phyloP scores from a whole-genome alignment of 2,797 vertebrate genomes.

The Staurois parvus region DNA sequence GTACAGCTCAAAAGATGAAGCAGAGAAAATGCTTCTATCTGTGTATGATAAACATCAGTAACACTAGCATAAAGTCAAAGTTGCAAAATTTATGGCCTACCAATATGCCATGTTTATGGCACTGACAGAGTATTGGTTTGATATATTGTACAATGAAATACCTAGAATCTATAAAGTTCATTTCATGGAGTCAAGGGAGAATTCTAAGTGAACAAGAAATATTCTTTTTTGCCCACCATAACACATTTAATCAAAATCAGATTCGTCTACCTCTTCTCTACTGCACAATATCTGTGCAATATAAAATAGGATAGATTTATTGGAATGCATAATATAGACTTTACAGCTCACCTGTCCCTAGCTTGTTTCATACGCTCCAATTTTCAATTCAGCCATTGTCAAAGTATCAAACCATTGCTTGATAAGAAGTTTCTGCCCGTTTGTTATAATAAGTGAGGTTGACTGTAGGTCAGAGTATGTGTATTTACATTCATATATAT shows the following conservation, averaged over 20 bases:
- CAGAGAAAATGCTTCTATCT: neutral
- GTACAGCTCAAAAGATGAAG: constrained; percentile 1
- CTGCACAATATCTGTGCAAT: constrained; percentile 21
- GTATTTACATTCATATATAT: neutral
- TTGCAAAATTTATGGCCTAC: constrained; percentile 23
- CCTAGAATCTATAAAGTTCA: constrained; percentile 29
- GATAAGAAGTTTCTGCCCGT: neutral
- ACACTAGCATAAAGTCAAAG: constrained; percentile 32
- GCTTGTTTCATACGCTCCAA: neutral
- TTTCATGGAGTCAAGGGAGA: constrained; percentile 29
- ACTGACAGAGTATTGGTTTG: constrained; percentile 30
- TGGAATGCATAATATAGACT: constrained; percentile 13
- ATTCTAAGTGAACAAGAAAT: constrained; percentile 16
- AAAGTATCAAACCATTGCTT: neutral
- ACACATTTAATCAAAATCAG: constrained; percentile 37
- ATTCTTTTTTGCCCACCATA: constrained; percentile 28
- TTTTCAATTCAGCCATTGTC: neutral
- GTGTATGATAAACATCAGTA: constrained; percentile 34
- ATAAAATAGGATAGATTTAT: constrained; percentile 17
- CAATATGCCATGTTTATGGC: constrained; percentile 34
- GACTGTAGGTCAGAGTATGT: neutral
- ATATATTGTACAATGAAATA: constrained; percentile 40
- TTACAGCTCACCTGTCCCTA: neutral
- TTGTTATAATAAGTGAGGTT: neutral
- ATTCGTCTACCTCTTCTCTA: constrained; percentile 15